phyloP scores from a whole-genome alignment of 1,140 invertebrate species.

The Lordiphosa collinella region DNA sequence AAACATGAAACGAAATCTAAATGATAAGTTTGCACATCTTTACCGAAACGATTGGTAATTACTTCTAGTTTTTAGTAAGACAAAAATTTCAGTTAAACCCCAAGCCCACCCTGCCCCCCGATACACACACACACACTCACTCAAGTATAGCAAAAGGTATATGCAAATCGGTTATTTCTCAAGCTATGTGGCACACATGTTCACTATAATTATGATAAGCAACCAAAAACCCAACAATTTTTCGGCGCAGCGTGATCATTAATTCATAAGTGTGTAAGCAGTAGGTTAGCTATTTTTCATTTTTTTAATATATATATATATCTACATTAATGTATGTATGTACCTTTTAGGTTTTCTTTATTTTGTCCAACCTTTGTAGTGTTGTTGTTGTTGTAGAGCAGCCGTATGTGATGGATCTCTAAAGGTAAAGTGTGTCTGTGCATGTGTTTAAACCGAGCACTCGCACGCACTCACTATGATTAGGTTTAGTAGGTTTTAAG shows the following conservation, averaged over 20 bases:
- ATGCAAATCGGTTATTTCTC: slow-evolving; percentile 2
- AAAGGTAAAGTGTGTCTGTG: slow-evolving; percentile 45
- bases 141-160: background rate
- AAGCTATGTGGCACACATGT: background rate
- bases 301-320: slow-evolving; percentile 6
- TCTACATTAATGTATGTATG: slow-evolving; percentile 34
- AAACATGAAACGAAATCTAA: slow-evolving; percentile 40
- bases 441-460: background rate
- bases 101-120: background rate
- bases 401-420: slow-evolving; percentile 74
- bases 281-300: slow-evolving; percentile 26
- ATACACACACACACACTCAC: background rate
- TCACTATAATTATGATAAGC: too few species aligned
- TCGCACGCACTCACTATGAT: slow-evolving; percentile 35
- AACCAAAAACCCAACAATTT: slow-evolving; percentile 35
- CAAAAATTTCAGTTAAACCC: slow-evolving; percentile 26
- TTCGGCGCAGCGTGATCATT: slow-evolving; percentile 75
- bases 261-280: slow-evolving; percentile 56
- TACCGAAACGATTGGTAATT: slow-evolving; percentile 77
- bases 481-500: slow-evolving; percentile 57
- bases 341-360: slow-evolving; percentile 41
- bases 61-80: slow-evolving; percentile 64
- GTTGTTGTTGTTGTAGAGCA: slow-evolving; percentile 42
- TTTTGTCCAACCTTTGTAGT: slow-evolving; percentile 16
- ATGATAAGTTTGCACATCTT: slow-evolving; percentile 73